A percentile compares a stretch with the other conserved stretches of the same genome.
phyloP scores from a whole-genome alignment of 2,888 invertebrate species.

The Branchipolynoe longqiensis region DNA sequence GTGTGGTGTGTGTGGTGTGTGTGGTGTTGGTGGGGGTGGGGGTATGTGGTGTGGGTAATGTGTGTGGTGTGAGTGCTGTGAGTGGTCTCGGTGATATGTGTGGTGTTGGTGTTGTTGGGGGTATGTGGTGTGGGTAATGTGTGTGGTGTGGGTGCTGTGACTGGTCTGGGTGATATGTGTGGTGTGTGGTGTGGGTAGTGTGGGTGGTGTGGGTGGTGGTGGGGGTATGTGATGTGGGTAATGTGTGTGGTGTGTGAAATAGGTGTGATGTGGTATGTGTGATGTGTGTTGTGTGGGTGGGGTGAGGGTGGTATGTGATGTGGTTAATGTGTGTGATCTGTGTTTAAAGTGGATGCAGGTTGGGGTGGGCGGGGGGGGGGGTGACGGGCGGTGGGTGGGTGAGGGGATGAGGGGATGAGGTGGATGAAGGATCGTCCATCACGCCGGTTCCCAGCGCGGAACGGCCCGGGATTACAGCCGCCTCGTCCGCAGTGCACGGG shows the following conservation, averaged over 20 bases:
- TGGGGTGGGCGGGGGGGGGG: not conserved
- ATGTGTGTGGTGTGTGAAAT: too few species aligned
- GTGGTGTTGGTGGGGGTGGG: not conserved
- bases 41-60: not conserved
- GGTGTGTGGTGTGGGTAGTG: too few species aligned
- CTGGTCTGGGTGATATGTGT: too few species aligned
- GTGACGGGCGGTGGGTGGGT: not conserved
- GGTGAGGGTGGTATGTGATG: not conserved
- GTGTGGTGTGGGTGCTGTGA: too few species aligned
- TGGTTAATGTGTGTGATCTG: not conserved
- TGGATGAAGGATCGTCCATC: not conserved
- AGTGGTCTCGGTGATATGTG: too few species aligned
- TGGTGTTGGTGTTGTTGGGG: too few species aligned
- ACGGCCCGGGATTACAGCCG: constrained; percentile 9
- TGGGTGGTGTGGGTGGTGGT: too few species aligned
- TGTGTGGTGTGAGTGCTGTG: too few species aligned
- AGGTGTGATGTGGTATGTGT: not conserved
- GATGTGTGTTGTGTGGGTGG: not conserved
- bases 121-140: too few species aligned
- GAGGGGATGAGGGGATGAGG: not conserved
- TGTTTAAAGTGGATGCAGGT: not conserved
- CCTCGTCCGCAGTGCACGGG: not conserved
- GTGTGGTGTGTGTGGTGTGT: not conserved
- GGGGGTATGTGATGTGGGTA: too few species aligned
- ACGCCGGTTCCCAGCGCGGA: constrained; percentile 8